A percentile compares a stretch with the other conserved stretches of the same genome.
These are phyloP conservation scores for Ranitomeya variabilis DNA, from an alignment of 2,113 vertebrate genomes.

Conservation along the genomic window DNA sequence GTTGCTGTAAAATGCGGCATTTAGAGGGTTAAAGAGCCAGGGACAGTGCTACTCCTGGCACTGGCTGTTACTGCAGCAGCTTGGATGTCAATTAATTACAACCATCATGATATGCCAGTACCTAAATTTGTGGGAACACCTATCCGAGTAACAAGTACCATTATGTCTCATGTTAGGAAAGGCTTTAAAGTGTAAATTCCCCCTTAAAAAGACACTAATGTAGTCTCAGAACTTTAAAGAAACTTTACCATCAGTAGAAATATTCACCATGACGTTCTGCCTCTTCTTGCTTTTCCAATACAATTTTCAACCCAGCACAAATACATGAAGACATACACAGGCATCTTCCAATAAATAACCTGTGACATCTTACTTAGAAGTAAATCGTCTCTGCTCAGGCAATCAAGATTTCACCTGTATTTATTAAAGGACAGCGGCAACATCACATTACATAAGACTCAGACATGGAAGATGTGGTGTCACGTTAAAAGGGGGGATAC, in stretches of 20 bases:
- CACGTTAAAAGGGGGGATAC: constrained; percentile 63
- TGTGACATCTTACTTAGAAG: constrained; percentile 28
- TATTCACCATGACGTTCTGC: not conserved
- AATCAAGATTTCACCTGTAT: constrained; percentile 25
- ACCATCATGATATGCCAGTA: no score
- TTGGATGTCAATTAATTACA: no score
- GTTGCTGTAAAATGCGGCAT: no score
- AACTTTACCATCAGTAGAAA: not conserved
- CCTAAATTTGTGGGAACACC: no score
- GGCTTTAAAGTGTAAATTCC: no score
- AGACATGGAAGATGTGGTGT: constrained; percentile 61
- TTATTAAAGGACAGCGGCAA: constrained; percentile 77
- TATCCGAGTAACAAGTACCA: no score
- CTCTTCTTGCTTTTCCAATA: not conserved
- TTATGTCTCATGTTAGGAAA: no score
- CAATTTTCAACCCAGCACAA: not conserved
- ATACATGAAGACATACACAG: constrained; percentile 1
- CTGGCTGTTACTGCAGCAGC: no score
- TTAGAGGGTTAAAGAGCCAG: no score
- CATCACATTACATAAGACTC: constrained; percentile 81
- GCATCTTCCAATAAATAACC: not conserved
- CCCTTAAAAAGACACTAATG: no score
- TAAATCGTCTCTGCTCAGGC: not conserved
- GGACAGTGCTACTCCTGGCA: no score
- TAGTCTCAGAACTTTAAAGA: not conserved